A percentile compares a stretch with the other conserved stretches of the same genome.
These are phyloP conservation scores for Tylochromis polylepis DNA, from an alignment of 2,113 vertebrate genomes.

Conservation along the genomic window DNA sequence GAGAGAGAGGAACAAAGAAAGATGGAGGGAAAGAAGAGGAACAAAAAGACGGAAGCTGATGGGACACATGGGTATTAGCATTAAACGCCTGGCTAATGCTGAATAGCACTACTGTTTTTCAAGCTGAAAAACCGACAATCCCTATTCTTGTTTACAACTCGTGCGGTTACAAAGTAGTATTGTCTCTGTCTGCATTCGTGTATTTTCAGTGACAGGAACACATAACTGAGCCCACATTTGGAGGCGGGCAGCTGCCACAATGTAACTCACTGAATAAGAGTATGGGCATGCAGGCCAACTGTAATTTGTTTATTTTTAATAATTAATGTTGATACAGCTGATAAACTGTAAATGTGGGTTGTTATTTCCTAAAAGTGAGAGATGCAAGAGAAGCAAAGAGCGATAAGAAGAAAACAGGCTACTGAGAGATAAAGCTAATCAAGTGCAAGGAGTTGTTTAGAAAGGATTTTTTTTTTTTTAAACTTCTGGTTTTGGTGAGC, in stretches of 20 bases:
- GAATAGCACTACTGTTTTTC: not conserved
- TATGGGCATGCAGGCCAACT: not conserved
- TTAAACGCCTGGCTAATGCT: not conserved
- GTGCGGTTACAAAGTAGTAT: not conserved
- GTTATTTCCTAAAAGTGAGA: not conserved
- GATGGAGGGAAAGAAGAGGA: not conserved
- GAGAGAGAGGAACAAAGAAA: not conserved
- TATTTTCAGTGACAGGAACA: not conserved
- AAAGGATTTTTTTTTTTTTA: not conserved
- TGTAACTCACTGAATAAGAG: not conserved
- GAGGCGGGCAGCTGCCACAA: not conserved
- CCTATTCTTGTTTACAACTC: not conserved
- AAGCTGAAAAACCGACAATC: constrained; percentile 11
- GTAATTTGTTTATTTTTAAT: not conserved
- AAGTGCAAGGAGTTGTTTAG: not conserved
- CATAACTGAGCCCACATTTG: not conserved
- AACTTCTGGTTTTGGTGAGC: not conserved
- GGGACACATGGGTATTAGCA: constrained; percentile 13
- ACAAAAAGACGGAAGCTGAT: constrained; percentile 3
- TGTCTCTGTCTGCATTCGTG: not conserved
- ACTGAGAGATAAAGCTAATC: not conserved
- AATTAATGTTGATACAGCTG: not conserved
- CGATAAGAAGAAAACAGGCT: not conserved
- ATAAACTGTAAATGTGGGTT: not conserved
- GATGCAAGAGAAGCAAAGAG: not conserved